phyloP scores from a whole-genome alignment of 2,113 vertebrate species.

The Labrus mixtus region DNA sequence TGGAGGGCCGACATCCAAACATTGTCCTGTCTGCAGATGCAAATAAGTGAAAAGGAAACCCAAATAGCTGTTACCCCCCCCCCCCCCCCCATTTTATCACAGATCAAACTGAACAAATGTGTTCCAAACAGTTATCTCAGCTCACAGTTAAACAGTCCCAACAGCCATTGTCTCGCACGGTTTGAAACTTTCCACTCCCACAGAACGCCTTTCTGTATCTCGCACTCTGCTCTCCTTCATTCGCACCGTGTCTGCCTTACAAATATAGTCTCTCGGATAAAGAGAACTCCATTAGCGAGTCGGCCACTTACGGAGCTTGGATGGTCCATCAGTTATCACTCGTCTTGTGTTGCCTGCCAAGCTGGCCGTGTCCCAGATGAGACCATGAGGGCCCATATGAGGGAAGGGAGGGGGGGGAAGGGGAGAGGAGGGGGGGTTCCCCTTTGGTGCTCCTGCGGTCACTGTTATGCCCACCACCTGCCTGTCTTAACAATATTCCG shows the following conservation, averaged over 20 bases:
- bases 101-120: slow-evolving; percentile 3
- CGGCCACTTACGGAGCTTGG: slow-evolving; percentile 77
- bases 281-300: slow-evolving; percentile 83
- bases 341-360: slow-evolving; percentile 79
- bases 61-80: neutral
- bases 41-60: slow-evolving; percentile 45
- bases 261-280: slow-evolving; percentile 85
- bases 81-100: neutral
- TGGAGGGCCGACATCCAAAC: slow-evolving; percentile 13
- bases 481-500: slow-evolving; percentile 77
- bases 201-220: slow-evolving; percentile 47
- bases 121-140: slow-evolving; percentile 26
- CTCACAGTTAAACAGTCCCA: slow-evolving; percentile 18
- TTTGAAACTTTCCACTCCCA: slow-evolving; percentile 52
- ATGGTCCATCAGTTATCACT: slow-evolving; percentile 83
- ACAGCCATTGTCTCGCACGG: slow-evolving; percentile 40
- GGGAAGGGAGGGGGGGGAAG: no score
- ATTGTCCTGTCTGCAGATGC: neutral
- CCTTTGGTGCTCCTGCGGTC: slow-evolving; percentile 59
- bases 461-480: slow-evolving; percentile 79
- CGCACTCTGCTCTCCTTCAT: slow-evolving; percentile 78
- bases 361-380: slow-evolving; percentile 68
- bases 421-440: slow-evolving; percentile 31
- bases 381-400: slow-evolving; percentile 74
- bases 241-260: slow-evolving; percentile 77